Base-by-base conservation (phyloP, 2,888 invertebrate species). In the Caenorhabditis wallacei region DNA sequence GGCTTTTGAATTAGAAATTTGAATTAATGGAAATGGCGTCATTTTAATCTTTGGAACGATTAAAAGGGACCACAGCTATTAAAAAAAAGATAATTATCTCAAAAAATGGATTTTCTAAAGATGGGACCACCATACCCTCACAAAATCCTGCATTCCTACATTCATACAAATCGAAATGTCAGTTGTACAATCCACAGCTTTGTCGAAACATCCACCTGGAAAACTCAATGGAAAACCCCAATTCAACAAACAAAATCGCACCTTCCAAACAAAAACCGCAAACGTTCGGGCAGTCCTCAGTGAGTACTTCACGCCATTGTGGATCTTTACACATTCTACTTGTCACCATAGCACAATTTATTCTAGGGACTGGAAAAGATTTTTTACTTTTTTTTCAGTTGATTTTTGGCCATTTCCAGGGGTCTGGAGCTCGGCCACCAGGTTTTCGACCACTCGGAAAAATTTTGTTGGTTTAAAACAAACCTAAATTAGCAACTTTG, bases 261-360 rank as follows among this genome's bases (percentile, higher is more conserved):
- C 82, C 82, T 78, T 70, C 74, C 37, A 68, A 56, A 66, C 85
- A 85, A 48, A 82, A 80, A 22, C 86, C 86, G 64, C 80, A 86
- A 66, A 82, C 72, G 54, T 84, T 84, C 1, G 86, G 86, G 61
- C 86, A 86, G 24, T 80, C 84, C 24, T 82, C 82, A 10, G 75
- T 71, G 8, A 86, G 56, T 11, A 84, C 72, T 10, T 84, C 76
- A 0, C 74, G 43, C 86, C 86, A 86, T 53, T 82, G 80, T 0
- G 84, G 80, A 64, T 86, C 84, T 16, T 78, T 64, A 68, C 86
- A 86, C 83, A 80, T 79, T 35, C 63, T 57, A 30, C 48, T 61
- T 7, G 86, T 82, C 16, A 86, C 85, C 16, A 56, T 20, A 0
- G 68, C 80, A 24, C 86, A 86, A 35, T 79, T 78, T 53, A 85